These are phyloP conservation scores for Eulemur coronatus DNA, from an alignment of 2,797 vertebrate genomes.

Conservation along the genomic window DNA sequence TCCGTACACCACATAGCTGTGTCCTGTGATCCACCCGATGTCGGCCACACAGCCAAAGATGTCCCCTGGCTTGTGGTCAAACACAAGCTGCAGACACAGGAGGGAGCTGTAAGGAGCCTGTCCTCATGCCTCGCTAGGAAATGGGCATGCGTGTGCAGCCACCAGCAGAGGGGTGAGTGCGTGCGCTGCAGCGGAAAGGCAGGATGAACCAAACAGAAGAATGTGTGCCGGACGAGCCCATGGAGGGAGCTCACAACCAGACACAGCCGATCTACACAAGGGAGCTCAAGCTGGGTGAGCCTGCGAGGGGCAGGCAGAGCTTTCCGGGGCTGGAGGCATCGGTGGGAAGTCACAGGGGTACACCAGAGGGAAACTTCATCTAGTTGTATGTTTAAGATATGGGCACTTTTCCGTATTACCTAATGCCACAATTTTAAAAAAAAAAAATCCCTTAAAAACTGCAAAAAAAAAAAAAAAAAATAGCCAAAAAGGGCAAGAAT, in stretches of 20 bases:
- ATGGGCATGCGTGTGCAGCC: rapidly evolving
- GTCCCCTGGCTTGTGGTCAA: constrained; percentile 92
- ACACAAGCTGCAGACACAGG: constrained; percentile 90
- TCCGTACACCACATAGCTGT: constrained; percentile 96
- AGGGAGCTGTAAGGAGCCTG: not conserved
- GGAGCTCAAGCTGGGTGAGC: not conserved
- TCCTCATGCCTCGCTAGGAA: not conserved
- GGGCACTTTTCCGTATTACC: not conserved
- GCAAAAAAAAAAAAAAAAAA: not conserved
- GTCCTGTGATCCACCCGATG: constrained; percentile 98
- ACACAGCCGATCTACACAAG: not conserved
- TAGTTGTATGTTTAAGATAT: not conserved
- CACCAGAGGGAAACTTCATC: not conserved
- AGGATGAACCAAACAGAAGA: not conserved
- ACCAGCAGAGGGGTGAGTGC: not conserved
- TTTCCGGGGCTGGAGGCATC: not conserved
- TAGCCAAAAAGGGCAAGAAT: not conserved
- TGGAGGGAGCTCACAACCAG: not conserved
- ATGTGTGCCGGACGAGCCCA: not conserved
- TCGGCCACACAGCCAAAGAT: constrained; percentile 96
- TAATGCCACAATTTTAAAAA: not conserved
- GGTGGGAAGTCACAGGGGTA: too few species aligned
- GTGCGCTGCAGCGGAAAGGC: not conserved
- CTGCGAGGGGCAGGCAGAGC: not conserved
- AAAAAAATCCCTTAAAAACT: not conserved